A percentile compares a stretch with the other conserved stretches of the same genome.
Evolutionary conservation across 2,797 vertebrate species (phyloP).

Genomic region (Sebastes baramenuke): DNA sequence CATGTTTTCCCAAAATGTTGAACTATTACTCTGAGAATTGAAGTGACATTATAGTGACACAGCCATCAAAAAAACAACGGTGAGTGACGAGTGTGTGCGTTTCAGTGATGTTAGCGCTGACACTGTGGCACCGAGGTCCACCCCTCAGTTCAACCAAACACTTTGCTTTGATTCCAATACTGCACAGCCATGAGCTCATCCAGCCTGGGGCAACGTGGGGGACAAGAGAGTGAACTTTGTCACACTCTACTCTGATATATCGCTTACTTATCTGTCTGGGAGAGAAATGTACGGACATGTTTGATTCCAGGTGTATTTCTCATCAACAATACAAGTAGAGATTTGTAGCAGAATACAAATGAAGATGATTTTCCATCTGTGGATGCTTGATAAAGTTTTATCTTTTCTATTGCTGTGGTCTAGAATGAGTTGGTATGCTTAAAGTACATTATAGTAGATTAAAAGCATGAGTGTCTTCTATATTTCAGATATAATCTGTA

Average conservation of each 20-base stretch:
- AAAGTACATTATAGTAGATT: not conserved
- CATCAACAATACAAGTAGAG: not conserved
- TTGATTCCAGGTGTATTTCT: conserved; percentile 35
- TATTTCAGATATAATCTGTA: not conserved
- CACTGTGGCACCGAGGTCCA: conserved; percentile 60
- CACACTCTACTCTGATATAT: conserved; percentile 72
- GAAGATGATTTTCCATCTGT: not conserved
- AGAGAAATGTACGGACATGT: conserved; percentile 46
- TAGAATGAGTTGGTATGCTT: not conserved
- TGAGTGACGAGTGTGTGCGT: conserved; percentile 38
- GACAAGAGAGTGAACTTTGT: conserved; percentile 73
- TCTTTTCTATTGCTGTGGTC: not conserved
- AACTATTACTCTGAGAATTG: not conserved
- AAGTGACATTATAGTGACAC: conserved; percentile 11
- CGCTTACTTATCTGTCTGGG: conserved; percentile 73
- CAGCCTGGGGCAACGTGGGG: conserved; percentile 50
- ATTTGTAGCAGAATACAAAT: not conserved
- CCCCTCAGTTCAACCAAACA: conserved; percentile 67
- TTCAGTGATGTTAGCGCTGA: conserved; percentile 60
- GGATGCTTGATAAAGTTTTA: not conserved
- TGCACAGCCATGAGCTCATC: conserved; percentile 77
- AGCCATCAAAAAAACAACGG: conserved; percentile 46
- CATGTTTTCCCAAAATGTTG: not conserved
- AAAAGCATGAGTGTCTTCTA: not conserved
- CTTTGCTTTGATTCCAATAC: conserved; percentile 71